phyloP scores from a whole-genome alignment of 2,888 invertebrate species.

The Meghimatium bilineatum region DNA sequence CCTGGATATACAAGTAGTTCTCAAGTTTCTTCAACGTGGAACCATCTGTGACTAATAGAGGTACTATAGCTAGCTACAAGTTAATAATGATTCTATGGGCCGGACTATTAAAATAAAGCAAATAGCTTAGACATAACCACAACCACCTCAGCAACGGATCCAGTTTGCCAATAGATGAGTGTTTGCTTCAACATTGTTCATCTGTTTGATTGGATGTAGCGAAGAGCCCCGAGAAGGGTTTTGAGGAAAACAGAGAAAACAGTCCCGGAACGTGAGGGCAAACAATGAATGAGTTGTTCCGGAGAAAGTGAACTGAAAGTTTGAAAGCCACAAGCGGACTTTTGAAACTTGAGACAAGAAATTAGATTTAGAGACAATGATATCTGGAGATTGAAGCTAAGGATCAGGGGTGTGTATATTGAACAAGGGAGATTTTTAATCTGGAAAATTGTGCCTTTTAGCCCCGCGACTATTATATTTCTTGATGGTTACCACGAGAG shows the following conservation, averaged over 20 bases:
- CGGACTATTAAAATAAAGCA: background rate
- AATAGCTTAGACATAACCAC: background rate
- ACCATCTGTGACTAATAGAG: background rate
- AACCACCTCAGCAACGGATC: background rate
- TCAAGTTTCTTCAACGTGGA: background rate
- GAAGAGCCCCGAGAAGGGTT: background rate
- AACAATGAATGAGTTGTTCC: background rate
- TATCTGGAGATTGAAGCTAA: background rate
- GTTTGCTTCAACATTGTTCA: conserved; percentile 9
- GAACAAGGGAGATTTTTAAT: background rate
- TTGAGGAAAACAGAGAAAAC: conserved; percentile 22
- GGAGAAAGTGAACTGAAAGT: background rate
- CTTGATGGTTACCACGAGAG: background rate
- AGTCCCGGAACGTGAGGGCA: conserved; percentile 6
- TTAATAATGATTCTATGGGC: background rate
- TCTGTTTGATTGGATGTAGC: conserved; percentile 18
- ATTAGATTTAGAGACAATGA: conserved; percentile 14
- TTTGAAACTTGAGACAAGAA: conserved; percentile 21
- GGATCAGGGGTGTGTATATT: background rate
- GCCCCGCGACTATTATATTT: background rate
- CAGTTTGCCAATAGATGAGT: background rate
- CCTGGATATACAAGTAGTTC: too few relatives aligned
- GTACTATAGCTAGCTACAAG: background rate
- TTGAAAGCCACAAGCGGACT: conserved; percentile 14
- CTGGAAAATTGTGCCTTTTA: background rate